Evolutionary conservation across 2,113 vertebrate species (phyloP).

Genomic region (Antennarius striatus): DNA sequence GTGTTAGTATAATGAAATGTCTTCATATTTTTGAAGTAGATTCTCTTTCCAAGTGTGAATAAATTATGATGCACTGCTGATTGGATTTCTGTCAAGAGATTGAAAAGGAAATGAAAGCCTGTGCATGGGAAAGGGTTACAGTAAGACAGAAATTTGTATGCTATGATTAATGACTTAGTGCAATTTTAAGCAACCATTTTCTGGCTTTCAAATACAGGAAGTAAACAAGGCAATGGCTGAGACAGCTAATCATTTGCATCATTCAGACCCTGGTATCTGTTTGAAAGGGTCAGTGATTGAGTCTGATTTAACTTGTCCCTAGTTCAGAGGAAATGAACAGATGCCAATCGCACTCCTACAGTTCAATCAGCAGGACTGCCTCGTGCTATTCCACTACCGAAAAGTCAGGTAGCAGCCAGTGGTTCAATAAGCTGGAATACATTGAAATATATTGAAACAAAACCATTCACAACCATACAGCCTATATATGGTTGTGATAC

Average conservation of each 20-base stretch:
- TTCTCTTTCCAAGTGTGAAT: constrained; percentile 52
- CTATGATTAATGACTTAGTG: constrained; percentile 61
- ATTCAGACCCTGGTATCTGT: constrained; percentile 57
- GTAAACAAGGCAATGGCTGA: constrained; percentile 59
- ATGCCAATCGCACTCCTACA: constrained; percentile 71
- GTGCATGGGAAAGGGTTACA: constrained; percentile 40
- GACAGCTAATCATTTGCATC: constrained; percentile 54
- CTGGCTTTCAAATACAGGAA: constrained; percentile 50
- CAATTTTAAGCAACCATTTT: constrained; percentile 54
- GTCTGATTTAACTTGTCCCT: constrained; percentile 67
- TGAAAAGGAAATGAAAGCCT: constrained; percentile 66
- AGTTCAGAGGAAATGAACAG: constrained; percentile 74
- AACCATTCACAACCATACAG: too few relatives aligned
- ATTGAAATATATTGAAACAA: too few relatives aligned
- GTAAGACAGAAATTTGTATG: constrained; percentile 42
- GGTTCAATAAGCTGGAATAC: too few relatives aligned
- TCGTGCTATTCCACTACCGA: too few relatives aligned
- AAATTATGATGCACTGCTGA: constrained; percentile 62
- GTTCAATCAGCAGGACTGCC: constrained; percentile 67
- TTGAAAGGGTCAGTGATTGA: constrained; percentile 81
- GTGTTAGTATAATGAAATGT: constrained; percentile 58
- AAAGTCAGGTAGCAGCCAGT: too few relatives aligned
- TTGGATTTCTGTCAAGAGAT: constrained; percentile 66
- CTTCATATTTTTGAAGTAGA: constrained; percentile 59
- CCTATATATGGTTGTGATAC: too few relatives aligned